phyloP scores from a whole-genome alignment of 2,113 vertebrate species.

The Xyliphius kryptos region DNA sequence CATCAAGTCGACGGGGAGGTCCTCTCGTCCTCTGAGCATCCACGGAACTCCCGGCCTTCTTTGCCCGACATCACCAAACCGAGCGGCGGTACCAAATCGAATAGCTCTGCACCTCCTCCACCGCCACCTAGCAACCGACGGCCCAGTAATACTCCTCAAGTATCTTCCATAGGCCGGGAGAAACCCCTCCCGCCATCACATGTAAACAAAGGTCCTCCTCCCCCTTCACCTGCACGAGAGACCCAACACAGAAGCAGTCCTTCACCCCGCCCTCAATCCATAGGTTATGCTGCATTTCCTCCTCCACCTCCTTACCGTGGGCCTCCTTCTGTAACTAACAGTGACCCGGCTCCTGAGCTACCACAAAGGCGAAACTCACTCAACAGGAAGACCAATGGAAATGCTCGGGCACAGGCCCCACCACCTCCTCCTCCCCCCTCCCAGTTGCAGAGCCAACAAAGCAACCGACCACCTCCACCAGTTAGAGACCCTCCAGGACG shows the following conservation, averaged over 20 bases:
- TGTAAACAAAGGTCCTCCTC: conserved; percentile 60
- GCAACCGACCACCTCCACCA: conserved; percentile 60
- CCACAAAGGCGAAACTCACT: conserved; percentile 94
- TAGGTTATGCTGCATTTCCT: conserved; percentile 63
- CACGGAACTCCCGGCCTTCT: conserved; percentile 67
- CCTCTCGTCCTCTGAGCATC: conserved; percentile 67
- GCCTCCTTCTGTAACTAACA: conserved; percentile 72
- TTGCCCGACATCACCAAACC: conserved; percentile 82
- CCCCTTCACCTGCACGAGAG: conserved; percentile 61
- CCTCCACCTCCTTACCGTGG: conserved; percentile 81
- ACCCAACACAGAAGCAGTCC: conserved; percentile 63
- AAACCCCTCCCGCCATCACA: conserved; percentile 66
- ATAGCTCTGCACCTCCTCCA: conserved; percentile 78
- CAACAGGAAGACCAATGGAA: conserved; percentile 74
- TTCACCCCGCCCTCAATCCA: conserved; percentile 67
- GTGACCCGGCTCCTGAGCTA: conserved; percentile 82
- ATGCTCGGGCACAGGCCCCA: conserved; percentile 66
- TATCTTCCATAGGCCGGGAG: conserved; percentile 53
- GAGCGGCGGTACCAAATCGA: conserved; percentile 68
- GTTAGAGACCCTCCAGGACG: conserved; percentile 69
- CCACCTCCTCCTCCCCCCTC: conserved; percentile 53
- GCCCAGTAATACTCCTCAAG: conserved; percentile 40
- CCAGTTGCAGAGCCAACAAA: conserved; percentile 39
- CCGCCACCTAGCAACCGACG: conserved; percentile 77
- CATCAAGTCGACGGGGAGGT: conserved; percentile 65